These are phyloP conservation scores for Uria aalge DNA, from an alignment of 2,113 vertebrate species.

Conservation along the genomic window DNA sequence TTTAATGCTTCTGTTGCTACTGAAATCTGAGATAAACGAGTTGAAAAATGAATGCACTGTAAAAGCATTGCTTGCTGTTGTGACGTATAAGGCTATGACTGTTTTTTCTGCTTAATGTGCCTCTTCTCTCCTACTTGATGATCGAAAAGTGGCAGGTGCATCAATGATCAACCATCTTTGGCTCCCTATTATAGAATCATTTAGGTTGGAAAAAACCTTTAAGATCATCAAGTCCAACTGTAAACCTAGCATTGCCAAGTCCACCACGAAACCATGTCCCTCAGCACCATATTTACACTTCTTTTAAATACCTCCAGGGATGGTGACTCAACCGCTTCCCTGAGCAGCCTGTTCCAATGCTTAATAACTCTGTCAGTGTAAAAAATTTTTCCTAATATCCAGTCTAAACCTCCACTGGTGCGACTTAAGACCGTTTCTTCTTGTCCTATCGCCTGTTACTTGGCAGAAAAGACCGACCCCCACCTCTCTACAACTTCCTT, in stretches of 20 bases:
- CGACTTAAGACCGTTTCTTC: background rate
- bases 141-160: background rate
- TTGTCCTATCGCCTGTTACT: background rate
- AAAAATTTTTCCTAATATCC: background rate
- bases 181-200: background rate
- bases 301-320: background rate
- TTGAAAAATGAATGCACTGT: background rate
- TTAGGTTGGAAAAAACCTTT: background rate
- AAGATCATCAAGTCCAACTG: background rate
- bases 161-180: background rate
- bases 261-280: background rate
- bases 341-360: background rate
- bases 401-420: background rate
- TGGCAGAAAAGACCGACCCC: background rate
- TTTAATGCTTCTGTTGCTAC: background rate
- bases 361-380: background rate
- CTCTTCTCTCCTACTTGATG: background rate
- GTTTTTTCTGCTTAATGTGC: background rate
- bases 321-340: background rate
- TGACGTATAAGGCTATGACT: background rate
- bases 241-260: background rate
- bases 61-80: background rate
- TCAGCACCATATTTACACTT: background rate
- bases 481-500: too few relatives aligned
- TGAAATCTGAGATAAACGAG: background rate